These are phyloP conservation scores for Pyrochroa serraticornis DNA, from an alignment of 2,888 invertebrate species.

Conservation along the genomic window DNA sequence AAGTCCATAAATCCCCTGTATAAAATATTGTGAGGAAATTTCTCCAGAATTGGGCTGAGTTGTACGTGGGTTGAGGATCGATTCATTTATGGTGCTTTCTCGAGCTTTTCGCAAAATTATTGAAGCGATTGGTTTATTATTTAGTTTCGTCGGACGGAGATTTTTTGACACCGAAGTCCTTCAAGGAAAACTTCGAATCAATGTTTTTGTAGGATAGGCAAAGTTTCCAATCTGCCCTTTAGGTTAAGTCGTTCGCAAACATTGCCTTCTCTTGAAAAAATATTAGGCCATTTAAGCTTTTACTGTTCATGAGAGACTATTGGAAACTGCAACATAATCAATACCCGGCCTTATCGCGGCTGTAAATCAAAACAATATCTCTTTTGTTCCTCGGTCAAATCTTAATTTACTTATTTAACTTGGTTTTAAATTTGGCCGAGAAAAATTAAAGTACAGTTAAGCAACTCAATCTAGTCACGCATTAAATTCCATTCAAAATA, in stretches of 20 bases:
- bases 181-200: background rate
- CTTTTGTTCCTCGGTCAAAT: too few relatives aligned
- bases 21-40: conserved; percentile 22
- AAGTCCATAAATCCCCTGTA: conserved; percentile 29
- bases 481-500: too few relatives aligned
- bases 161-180: background rate
- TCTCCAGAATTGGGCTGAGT: conserved; percentile 10
- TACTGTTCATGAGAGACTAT: background rate
- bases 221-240: background rate
- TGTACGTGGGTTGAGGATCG: conserved; percentile 9
- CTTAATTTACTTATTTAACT: too few relatives aligned
- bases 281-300: background rate
- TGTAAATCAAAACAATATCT: too few relatives aligned
- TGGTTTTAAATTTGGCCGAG: too few relatives aligned
- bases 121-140: conserved; percentile 12
- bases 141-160: conserved; percentile 1
- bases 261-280: conserved; percentile 9
- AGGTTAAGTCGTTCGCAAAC: background rate
- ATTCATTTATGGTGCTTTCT: conserved; percentile 2
- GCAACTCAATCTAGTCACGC: too few relatives aligned
- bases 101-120: conserved; percentile 13
- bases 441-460: too few relatives aligned
- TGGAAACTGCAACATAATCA: background rate
- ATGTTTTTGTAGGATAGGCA: conserved; percentile 4
- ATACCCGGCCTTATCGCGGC: too few relatives aligned